Percentiles rank a stretch among this genome's conserved stretches.
Evolutionary conservation across 2,888 invertebrate genomes (phyloP).

Genomic region (Apotomis capreana): DNA sequence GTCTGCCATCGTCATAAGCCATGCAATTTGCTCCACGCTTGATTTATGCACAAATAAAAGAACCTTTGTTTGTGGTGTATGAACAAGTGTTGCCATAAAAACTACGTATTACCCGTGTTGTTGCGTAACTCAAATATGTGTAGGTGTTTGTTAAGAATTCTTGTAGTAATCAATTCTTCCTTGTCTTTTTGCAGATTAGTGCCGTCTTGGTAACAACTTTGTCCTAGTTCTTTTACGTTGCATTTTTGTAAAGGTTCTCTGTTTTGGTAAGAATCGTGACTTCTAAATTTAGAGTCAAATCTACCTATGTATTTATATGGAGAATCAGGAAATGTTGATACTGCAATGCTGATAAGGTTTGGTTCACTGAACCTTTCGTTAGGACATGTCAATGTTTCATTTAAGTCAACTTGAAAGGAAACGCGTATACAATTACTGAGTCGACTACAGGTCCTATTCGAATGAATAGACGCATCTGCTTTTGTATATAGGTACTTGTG

Average conservation of each 20-base stretch:
- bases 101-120: slow-evolving; percentile 52
- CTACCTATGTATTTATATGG: slow-evolving; percentile 10
- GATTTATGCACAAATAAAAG: slow-evolving; percentile 52
- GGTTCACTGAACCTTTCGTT: not conserved
- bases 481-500: slow-evolving; percentile 19
- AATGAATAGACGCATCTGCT: not conserved
- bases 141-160: slow-evolving; percentile 60
- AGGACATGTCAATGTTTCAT: not conserved
- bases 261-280: slow-evolving; percentile 28
- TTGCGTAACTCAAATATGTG: slow-evolving; percentile 59
- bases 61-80: slow-evolving; percentile 53
- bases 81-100: slow-evolving; percentile 58
- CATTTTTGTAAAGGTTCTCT: slow-evolving; percentile 38
- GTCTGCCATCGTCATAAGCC: slow-evolving; percentile 49
- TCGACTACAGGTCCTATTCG: slow-evolving; percentile 8
- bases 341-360: not conserved
- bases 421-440: not conserved
- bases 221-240: slow-evolving; percentile 52
- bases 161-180: slow-evolving; percentile 69
- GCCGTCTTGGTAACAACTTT: slow-evolving; percentile 52
- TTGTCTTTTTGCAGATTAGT: slow-evolving; percentile 57
- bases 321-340: slow-evolving; percentile 12
- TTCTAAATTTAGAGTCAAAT: not conserved
- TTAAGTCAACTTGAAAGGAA: not conserved
- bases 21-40: slow-evolving; percentile 54